Percentiles rank a stretch among this genome's conserved stretches.
phyloP scores from a whole-genome alignment of 1,140 invertebrate genomes.

The Zophobas morio region DNA sequence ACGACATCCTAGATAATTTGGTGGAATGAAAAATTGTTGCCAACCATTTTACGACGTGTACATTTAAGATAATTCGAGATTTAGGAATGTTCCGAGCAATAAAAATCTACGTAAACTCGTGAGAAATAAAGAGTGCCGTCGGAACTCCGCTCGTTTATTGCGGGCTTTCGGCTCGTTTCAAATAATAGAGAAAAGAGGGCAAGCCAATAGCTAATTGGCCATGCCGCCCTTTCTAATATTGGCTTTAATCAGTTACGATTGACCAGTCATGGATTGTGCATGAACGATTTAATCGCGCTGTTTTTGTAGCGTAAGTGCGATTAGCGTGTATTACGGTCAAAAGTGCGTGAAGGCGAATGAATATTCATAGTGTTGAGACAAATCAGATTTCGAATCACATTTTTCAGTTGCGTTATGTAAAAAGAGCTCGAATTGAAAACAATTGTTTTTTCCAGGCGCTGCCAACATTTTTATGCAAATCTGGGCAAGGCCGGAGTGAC shows the following conservation, averaged over 20 bases:
- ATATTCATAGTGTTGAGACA: neutral
- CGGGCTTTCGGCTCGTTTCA: neutral
- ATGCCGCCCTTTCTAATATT: neutral
- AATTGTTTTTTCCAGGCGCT: constrained; percentile 29
- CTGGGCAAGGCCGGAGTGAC: constrained; percentile 32
- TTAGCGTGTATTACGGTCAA: neutral
- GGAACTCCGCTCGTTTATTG: neutral
- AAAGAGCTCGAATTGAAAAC: constrained; percentile 39
- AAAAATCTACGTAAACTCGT: constrained; percentile 2
- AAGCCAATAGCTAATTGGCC: neutral
- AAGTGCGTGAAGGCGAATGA: constrained; percentile 1
- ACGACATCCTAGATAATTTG: neutral
- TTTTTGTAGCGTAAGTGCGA: neutral
- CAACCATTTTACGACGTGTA: constrained; percentile 25
- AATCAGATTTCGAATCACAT: constrained; percentile 11
- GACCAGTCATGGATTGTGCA: neutral
- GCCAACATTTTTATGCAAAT: constrained; percentile 52
- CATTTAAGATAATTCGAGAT: constrained; percentile 21
- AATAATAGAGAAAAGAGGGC: neutral
- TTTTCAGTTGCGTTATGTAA: neutral
- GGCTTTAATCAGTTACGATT: neutral
- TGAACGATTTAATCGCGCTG: neutral
- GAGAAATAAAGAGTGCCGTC: neutral
- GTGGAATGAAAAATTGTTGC: constrained; percentile 22
- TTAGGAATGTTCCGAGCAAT: neutral